Percentiles rank a stretch among this genome's conserved stretches.
Conservation (phyloP, 1,140 invertebrate species). For the Limonius californicus region DNA sequence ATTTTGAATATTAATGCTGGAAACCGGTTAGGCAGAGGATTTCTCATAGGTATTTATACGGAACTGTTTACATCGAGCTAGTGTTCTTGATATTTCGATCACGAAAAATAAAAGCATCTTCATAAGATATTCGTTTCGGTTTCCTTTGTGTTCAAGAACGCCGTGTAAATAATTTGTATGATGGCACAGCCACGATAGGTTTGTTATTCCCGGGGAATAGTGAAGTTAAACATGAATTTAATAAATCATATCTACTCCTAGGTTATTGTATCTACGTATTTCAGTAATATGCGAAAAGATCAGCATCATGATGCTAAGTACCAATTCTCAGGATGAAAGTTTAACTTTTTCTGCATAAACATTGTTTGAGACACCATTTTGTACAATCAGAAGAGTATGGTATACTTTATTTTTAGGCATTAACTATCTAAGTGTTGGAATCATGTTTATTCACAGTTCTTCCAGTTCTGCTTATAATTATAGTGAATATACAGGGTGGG, state of each 20-base stretch:
- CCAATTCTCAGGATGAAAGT: too few relatives aligned
- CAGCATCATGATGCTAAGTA: too few relatives aligned
- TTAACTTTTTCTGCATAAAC: too few relatives aligned
- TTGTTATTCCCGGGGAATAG: neutral
- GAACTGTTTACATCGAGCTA: neutral
- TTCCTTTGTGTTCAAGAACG: neutral
- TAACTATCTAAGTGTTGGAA: too few relatives aligned
- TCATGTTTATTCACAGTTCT: too few relatives aligned
- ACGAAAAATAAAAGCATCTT: neutral
- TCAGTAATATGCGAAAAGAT: too few relatives aligned
- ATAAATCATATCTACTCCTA: neutral
- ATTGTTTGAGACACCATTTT: too few relatives aligned
- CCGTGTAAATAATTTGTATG: neutral
- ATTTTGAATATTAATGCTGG: neutral
- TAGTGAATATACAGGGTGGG: too few relatives aligned
- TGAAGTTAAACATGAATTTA: neutral
- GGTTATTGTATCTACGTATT: too few relatives aligned
- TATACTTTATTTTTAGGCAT: too few relatives aligned
- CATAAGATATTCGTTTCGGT: neutral
- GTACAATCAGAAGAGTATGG: too few relatives aligned
- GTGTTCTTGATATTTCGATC: neutral
- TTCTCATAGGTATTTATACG: neutral
- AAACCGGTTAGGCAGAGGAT: neutral
- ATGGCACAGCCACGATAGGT: neutral
- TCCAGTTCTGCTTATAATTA: too few relatives aligned